Conservation (phyloP, 2,888 invertebrate species). For the Hydropsyche betteni region DNA sequence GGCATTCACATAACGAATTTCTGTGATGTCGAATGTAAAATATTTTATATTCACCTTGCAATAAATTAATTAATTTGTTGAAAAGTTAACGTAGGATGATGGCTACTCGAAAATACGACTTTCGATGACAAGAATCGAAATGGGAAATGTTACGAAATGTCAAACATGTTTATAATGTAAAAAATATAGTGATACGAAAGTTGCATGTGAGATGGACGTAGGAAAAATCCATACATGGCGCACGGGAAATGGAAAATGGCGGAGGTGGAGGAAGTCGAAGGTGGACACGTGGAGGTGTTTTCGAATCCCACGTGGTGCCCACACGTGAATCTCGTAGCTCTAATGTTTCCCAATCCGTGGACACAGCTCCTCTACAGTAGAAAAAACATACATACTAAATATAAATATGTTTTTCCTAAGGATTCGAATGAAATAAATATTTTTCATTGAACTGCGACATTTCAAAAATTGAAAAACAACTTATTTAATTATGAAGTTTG, state of each 20-base stretch:
- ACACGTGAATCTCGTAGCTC: not conserved
- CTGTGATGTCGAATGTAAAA: too few species aligned
- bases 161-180: not conserved
- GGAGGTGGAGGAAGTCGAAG: slow-evolving; percentile 14
- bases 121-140: slow-evolving; percentile 1
- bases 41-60: too few species aligned
- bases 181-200: not conserved
- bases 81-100: too few species aligned
- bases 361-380: not conserved
- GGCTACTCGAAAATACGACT: not conserved
- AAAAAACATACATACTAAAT: not conserved
- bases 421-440: too few species aligned
- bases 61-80: too few species aligned
- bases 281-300: slow-evolving; percentile 13
- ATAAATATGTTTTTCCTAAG: too few species aligned
- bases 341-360: not conserved
- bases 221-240: slow-evolving; percentile 19
- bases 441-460: too few species aligned
- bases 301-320: slow-evolving; percentile 15
- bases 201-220: not conserved
- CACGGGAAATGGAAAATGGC: slow-evolving; percentile 26
- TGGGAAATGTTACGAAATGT: not conserved
- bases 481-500: too few species aligned
- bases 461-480: too few species aligned
- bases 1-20: too few species aligned